phyloP scores from a whole-genome alignment of 2,888 invertebrate species.

The Xestia rhomboidea region DNA sequence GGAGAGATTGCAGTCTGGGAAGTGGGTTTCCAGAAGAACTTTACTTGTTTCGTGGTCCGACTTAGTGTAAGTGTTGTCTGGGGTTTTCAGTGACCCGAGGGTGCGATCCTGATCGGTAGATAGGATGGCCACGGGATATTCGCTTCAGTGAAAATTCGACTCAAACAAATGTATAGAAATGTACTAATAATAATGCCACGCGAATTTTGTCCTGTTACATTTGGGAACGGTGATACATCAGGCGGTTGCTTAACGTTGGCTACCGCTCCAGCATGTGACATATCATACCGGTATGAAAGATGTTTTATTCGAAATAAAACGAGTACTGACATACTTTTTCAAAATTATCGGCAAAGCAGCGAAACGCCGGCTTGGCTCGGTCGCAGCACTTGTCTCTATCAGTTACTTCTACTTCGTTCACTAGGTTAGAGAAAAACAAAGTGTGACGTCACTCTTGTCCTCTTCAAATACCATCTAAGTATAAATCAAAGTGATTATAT shows the following conservation, averaged over 20 bases:
- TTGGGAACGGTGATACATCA: background rate
- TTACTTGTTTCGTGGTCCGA: no score
- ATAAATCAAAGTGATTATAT: no score
- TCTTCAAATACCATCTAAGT: no score
- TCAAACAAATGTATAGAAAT: background rate
- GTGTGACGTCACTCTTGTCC: background rate
- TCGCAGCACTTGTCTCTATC: slow-evolving; percentile 81
- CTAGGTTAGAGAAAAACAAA: slow-evolving; percentile 27
- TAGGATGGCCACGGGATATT: background rate
- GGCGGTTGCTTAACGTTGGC: background rate
- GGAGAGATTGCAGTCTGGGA: no score
- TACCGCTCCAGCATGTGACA: background rate
- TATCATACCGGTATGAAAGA: background rate
- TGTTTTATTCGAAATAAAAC: background rate
- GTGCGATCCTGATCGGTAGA: no score
- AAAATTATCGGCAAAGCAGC: slow-evolving; percentile 78
- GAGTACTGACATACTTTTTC: slow-evolving; percentile 59
- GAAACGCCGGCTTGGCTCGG: slow-evolving; percentile 75
- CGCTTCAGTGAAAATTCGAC: background rate
- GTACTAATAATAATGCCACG: background rate
- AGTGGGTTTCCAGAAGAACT: no score
- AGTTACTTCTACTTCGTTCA: slow-evolving; percentile 71
- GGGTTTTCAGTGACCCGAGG: no score
- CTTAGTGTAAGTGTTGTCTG: no score
- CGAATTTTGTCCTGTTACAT: background rate